phyloP scores from a whole-genome alignment of 2,888 invertebrate species.

The Proisotoma minuta region DNA sequence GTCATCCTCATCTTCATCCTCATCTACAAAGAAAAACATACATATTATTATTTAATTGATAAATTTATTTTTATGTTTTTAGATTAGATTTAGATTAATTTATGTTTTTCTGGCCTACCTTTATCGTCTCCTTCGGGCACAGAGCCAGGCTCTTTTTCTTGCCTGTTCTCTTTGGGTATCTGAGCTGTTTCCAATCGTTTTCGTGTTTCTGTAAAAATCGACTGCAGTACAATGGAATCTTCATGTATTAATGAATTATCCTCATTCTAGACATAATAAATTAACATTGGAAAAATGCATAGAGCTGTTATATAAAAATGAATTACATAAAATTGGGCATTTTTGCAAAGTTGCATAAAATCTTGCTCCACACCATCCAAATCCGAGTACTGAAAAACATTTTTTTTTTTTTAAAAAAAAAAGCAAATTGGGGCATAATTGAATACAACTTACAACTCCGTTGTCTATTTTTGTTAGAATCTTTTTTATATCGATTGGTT shows the following conservation, averaged over 20 bases:
- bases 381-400: slow-evolving; percentile 28
- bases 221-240: slow-evolving; percentile 89
- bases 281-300: too few relatives aligned
- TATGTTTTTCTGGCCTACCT: too few relatives aligned
- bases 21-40: slow-evolving; percentile 21
- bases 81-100: too few relatives aligned
- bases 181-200: slow-evolving; percentile 23
- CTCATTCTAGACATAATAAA: too few relatives aligned
- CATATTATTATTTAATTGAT: background rate
- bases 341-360: slow-evolving; percentile 89
- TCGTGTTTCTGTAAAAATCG: slow-evolving; percentile 66
- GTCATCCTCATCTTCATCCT: slow-evolving; percentile 32
- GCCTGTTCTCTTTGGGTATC: too few relatives aligned
- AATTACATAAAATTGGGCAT: slow-evolving; percentile 86
- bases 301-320: too few relatives aligned
- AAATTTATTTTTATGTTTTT: background rate
- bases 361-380: slow-evolving; percentile 69
- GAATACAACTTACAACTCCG: slow-evolving; percentile 60
- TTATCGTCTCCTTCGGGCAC: background rate
- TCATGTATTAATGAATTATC: slow-evolving; percentile 92
- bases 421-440: too few relatives aligned
- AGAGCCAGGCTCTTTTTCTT: background rate
- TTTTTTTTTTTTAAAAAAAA: slow-evolving; percentile 2
- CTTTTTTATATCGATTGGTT: slow-evolving; percentile 91
- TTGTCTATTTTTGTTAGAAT: slow-evolving; percentile 83